phyloP scores from a whole-genome alignment of 2,888 invertebrate species.

The Sminthurides aquaticus region DNA sequence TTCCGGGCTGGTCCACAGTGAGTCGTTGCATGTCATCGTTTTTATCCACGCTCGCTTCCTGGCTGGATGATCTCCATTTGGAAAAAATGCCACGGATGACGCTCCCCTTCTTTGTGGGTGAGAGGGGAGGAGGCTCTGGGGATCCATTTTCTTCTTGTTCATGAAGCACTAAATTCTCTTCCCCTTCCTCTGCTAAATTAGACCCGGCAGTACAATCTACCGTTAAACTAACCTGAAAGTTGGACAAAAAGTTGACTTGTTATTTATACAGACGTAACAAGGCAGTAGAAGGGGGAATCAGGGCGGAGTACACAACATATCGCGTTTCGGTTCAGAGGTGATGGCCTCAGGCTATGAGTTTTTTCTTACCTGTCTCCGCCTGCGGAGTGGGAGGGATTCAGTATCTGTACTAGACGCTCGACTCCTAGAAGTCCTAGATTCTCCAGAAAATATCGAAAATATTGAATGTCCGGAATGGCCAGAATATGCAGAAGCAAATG shows the following conservation, averaged over 20 bases:
- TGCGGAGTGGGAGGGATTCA: constrained; percentile 47
- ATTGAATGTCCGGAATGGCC: constrained; percentile 43
- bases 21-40: constrained; percentile 37
- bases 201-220: constrained; percentile 46
- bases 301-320: no score
- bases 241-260: neutral
- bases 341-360: constrained; percentile 29
- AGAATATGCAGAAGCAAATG: constrained; percentile 47
- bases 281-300: neutral
- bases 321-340: constrained; percentile 15
- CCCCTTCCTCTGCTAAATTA: constrained; percentile 34
- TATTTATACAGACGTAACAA: neutral
- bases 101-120: constrained; percentile 36
- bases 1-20: constrained; percentile 18
- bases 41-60: constrained; percentile 42
- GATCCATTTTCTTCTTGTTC: constrained; percentile 39
- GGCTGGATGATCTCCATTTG: constrained; percentile 43
- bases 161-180: constrained; percentile 38
- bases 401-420: constrained; percentile 48
- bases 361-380: constrained; percentile 47
- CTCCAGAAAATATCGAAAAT: constrained; percentile 46
- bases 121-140: constrained; percentile 26
- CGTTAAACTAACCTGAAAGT: constrained; percentile 47
- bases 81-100: constrained; percentile 40
- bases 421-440: constrained; percentile 46